A percentile compares a stretch with the other conserved stretches of the same genome.
phyloP scores from a whole-genome alignment of 2,113 vertebrate genomes.

The Arizona elegans region DNA sequence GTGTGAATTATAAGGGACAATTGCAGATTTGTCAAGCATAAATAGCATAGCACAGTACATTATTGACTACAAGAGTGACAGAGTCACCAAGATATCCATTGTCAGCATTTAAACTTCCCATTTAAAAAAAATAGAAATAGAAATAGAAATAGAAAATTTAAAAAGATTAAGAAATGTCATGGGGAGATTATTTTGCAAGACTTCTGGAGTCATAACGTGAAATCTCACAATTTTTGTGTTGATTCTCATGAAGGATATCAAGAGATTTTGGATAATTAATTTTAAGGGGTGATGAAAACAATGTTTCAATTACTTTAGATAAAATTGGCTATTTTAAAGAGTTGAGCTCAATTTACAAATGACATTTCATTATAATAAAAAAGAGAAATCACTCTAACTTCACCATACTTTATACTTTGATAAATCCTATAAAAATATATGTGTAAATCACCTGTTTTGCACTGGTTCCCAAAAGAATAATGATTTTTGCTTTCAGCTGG shows the following conservation, averaged over 20 bases:
- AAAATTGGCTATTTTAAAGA: not conserved
- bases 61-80: not conserved
- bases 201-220: not conserved
- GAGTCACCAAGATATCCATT: not conserved
- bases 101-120: not conserved
- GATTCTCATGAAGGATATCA: not conserved
- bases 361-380: not conserved
- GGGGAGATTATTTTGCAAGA: not conserved
- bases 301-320: not conserved
- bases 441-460: conserved; percentile 38
- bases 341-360: not conserved
- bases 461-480: conserved; percentile 15
- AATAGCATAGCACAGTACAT: not conserved
- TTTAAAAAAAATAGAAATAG: not conserved
- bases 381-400: rapidly evolving
- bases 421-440: not conserved
- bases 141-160: not conserved
- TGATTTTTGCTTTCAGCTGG: conserved; percentile 47
- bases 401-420: not conserved
- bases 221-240: not conserved
- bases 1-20: not conserved
- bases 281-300: not conserved
- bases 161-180: not conserved
- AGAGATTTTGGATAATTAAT: not conserved
- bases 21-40: not conserved